A percentile compares a stretch with the other conserved stretches of the same genome.
These are phyloP conservation scores for Phalera bucephala DNA, from an alignment of 2,888 invertebrate genomes.

Conservation along the genomic window DNA sequence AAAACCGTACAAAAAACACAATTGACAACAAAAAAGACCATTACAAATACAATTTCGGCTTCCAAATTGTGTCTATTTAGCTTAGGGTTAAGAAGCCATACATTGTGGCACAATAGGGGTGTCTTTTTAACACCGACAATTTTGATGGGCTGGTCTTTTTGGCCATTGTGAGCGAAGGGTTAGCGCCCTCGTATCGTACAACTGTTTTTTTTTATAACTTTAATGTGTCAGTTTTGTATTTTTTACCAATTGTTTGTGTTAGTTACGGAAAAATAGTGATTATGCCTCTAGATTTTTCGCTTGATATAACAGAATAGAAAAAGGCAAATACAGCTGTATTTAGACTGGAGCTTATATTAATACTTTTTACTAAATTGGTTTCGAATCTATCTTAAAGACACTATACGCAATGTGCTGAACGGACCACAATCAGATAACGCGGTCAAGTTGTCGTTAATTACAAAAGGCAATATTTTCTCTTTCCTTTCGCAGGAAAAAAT, in stretches of 20 bases:
- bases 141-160: constrained; percentile 64
- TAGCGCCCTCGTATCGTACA: constrained; percentile 41
- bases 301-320: too few species aligned
- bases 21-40: constrained; percentile 55
- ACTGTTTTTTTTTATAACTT: constrained; percentile 23
- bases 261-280: neutral
- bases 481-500: too few species aligned
- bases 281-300: too few species aligned
- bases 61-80: constrained; percentile 70
- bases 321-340: too few species aligned
- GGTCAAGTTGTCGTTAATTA: too few species aligned
- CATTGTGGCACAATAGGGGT: constrained; percentile 66
- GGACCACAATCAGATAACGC: too few species aligned
- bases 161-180: constrained; percentile 60
- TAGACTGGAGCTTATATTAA: too few species aligned
- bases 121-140: constrained; percentile 76
- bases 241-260: neutral
- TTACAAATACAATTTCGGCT: constrained; percentile 71
- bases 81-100: constrained; percentile 77
- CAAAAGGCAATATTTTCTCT: too few species aligned
- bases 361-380: too few species aligned
- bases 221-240: constrained; percentile 19
- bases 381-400: too few species aligned
- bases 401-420: too few species aligned
- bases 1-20: constrained; percentile 42